Evolutionary conservation across 2,113 vertebrate species (phyloP), one percentile per base, ranked within the genome.

Genomic region (Zosterops borbonicus): DNA sequence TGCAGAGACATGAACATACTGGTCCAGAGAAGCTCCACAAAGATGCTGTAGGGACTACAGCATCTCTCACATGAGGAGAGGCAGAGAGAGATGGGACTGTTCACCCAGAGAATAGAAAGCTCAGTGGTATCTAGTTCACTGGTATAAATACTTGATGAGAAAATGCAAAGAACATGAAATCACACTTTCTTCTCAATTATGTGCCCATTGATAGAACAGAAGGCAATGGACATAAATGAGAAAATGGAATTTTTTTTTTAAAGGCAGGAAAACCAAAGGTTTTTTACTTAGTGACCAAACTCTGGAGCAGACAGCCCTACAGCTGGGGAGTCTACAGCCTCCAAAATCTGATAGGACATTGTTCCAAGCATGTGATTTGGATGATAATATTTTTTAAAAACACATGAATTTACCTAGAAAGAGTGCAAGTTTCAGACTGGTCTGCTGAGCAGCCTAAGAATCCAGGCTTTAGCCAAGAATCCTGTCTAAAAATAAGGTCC

Each of bases 311-410:
- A 31, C 12, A 83, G 3, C 1, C 13, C 9, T 6, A 22, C 33
- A 19, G 1, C 0, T 35, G 3, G 1, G 1, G 8, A 33, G 4
- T 31, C 31, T 35, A 20, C 11, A 87, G 20, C 10, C 44, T 60
- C 67, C 50, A 52, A 81, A 85, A 62, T 5, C 42, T 70, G 22
- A 44, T 5, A 31, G 39, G 4, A 63, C 9, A 12, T 4, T 5
- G 5, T 62, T 20, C 9, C 27, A 47, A 18, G 11, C 5, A 52
- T 0, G 2, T 31, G 2, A 12, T 46, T 4, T 37, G n/a, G 25
- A 5, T 70, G 3, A 58, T 37, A 75, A 37, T 4, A 3, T 50
- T 76, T 77, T 47, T 41, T 9, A 89, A 91, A 93, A 73, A 3
- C 3, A 13, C 2, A 22, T 33, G 1, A 11, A 52, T 71, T 74